phyloP scores from a whole-genome alignment of 2,888 invertebrate species.

The Xestia c-nigrum region DNA sequence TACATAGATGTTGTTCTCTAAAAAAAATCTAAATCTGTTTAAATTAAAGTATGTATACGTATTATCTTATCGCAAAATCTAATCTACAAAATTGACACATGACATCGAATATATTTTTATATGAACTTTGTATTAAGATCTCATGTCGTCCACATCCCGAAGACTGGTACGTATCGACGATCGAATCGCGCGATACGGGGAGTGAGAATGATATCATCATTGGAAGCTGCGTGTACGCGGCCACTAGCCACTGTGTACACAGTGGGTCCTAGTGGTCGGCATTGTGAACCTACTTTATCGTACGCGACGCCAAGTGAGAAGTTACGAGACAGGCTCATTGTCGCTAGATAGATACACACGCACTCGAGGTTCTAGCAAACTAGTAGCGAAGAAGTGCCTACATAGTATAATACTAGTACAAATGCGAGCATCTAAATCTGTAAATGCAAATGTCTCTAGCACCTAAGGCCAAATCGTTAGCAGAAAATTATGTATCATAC shows the following conservation, averaged over 20 bases:
- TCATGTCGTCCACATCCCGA: conserved; percentile 73
- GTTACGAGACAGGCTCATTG: conserved; percentile 63
- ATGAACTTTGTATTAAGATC: conserved; percentile 79
- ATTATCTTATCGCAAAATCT: conserved; percentile 68
- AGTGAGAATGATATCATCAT: conserved; percentile 79
- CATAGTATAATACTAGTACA: conserved; percentile 44
- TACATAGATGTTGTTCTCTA: background rate
- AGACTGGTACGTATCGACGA: conserved; percentile 77
- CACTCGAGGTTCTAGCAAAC: conserved; percentile 22
- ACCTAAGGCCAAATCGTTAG: conserved; percentile 51
- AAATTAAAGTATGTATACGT: conserved; percentile 63
- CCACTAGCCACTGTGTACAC: conserved; percentile 64
- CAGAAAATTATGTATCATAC: conserved; percentile 44
- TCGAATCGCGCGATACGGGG: conserved; percentile 81
- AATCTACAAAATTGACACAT: conserved; percentile 80
- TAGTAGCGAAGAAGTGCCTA: conserved; percentile 10
- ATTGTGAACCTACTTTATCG: conserved; percentile 69
- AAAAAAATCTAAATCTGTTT: conserved; percentile 35
- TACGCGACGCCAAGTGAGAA: conserved; percentile 59
- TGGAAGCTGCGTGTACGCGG: conserved; percentile 66
- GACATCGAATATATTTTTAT: conserved; percentile 81
- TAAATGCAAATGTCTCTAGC: conserved; percentile 54
- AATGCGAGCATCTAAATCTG: conserved; percentile 59
- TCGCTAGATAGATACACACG: conserved; percentile 58
- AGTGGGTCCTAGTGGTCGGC: conserved; percentile 63